phyloP scores from a whole-genome alignment of 1,140 invertebrate species.

The Hormaphis cornu region DNA sequence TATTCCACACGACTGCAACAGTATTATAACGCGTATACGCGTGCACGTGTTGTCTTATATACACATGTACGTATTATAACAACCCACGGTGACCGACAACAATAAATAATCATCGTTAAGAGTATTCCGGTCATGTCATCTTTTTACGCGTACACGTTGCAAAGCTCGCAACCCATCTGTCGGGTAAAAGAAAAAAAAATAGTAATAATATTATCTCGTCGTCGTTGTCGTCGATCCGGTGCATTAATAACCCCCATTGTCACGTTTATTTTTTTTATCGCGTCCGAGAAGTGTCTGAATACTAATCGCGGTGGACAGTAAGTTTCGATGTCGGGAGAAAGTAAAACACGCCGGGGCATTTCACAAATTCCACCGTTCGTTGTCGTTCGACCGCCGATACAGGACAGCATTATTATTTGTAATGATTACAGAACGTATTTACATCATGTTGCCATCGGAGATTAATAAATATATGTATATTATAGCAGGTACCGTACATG shows the following conservation, averaged over 20 bases:
- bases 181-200: neutral
- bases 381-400: no score
- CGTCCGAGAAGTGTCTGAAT: slow-evolving; percentile 10
- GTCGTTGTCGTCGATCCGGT: neutral
- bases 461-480: no score
- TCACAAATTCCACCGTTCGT: slow-evolving; percentile 24
- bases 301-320: neutral
- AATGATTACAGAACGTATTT: no score
- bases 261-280: neutral
- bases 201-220: neutral
- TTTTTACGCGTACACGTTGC: neutral
- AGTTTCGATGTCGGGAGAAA: slow-evolving; percentile 20
- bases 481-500: no score
- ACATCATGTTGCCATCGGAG: no score
- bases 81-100: slow-evolving; percentile 12
- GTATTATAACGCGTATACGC: neutral
- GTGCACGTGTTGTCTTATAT: neutral
- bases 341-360: slow-evolving; percentile 22
- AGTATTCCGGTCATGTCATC: slow-evolving; percentile 23
- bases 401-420: no score
- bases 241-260: slow-evolving; percentile 21
- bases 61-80: neutral
- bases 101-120: slow-evolving; percentile 21
- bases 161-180: neutral
- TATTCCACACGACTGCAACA: no score